Conservation (phyloP, 2,113 vertebrate species). For the Abramis brama region DNA sequence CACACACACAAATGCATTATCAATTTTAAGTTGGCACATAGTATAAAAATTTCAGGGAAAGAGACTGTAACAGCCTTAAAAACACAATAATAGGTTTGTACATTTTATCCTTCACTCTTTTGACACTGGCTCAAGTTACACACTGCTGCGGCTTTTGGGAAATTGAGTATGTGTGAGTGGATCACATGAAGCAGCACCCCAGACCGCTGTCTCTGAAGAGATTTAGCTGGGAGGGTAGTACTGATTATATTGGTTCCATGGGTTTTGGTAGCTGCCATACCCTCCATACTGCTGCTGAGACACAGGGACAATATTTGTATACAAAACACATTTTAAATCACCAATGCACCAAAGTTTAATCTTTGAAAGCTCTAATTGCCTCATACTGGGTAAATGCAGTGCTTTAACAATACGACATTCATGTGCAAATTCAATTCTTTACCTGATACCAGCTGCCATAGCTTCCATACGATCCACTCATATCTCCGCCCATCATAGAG, state of each 20-base stretch:
- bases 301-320: constrained; percentile 19
- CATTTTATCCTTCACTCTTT: neutral
- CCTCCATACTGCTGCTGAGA: constrained; percentile 74
- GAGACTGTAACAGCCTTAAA: neutral
- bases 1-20: neutral
- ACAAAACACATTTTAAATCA: neutral
- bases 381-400: neutral
- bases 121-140: neutral
- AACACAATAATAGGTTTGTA: neutral
- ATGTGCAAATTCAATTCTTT: constrained; percentile 2
- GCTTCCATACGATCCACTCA: constrained; percentile 66
- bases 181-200: neutral
- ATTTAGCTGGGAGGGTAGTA: constrained; percentile 79
- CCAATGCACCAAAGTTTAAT: neutral
- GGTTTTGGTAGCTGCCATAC: constrained; percentile 77
- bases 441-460: constrained; percentile 84
- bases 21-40: neutral
- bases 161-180: neutral
- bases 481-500: constrained; percentile 70
- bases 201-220: neutral
- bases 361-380: neutral
- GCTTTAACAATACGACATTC: neutral
- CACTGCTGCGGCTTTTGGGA: neutral
- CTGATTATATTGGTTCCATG: constrained; percentile 82
- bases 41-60: neutral